Conservation (phyloP, 35 echinoderm and acorn worm genomes). For the Heliocidaris erythrogramma region DNA sequence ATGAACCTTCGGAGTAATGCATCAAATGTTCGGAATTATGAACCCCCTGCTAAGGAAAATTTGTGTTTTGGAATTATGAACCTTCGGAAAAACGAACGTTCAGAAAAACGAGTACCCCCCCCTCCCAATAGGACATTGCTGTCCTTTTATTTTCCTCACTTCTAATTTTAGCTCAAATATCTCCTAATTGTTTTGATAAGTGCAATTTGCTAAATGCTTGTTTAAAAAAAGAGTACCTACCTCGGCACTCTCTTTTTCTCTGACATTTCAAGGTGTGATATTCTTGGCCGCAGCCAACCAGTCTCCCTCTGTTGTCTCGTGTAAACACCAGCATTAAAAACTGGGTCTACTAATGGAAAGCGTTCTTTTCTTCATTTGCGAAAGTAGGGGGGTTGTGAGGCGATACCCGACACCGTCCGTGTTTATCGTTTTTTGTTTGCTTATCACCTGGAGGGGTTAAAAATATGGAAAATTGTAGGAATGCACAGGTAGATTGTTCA, state of each 20-base stretch:
- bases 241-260: not conserved
- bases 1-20: no score
- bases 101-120: no score
- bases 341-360: slow-evolving; percentile 34
- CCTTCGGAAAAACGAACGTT: no score
- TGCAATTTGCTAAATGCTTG: no score
- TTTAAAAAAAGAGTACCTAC: not conserved
- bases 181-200: no score
- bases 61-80: no score
- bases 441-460: not conserved
- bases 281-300: not conserved
- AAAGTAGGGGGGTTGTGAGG: not conserved
- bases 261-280: not conserved
- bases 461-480: not conserved
- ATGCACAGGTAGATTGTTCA: not conserved
- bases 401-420: slow-evolving; percentile 1
- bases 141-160: no score
- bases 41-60: no score
- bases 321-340: slow-evolving; percentile 35
- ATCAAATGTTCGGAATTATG: no score
- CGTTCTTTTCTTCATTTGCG: slow-evolving; percentile 36
- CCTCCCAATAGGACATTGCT: no score
- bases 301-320: slow-evolving; percentile 1
- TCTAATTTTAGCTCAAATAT: no score
- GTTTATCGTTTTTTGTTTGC: not conserved